Evolutionary conservation across 2,113 vertebrate genomes (phyloP).

Genomic region (Hirundichthys speculiger): DNA sequence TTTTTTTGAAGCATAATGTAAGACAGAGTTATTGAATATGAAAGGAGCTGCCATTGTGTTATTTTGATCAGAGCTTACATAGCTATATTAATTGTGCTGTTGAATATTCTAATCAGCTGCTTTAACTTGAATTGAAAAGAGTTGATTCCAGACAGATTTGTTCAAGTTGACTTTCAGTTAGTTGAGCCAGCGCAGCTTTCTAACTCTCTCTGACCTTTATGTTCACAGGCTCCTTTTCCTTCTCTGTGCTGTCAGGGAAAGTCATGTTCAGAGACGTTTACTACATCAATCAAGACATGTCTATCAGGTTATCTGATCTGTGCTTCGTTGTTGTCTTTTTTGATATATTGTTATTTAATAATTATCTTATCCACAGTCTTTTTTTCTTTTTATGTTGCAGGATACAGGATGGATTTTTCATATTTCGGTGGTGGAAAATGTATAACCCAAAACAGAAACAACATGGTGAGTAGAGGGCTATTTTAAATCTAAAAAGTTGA

Average conservation of each 20-base stretch:
- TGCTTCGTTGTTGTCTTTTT: background rate
- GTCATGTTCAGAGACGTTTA: slow-evolving; percentile 99
- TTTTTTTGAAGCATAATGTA: background rate
- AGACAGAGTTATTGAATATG: slow-evolving; percentile 8
- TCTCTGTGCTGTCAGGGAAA: slow-evolving; percentile 98
- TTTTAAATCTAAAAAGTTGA: no score
- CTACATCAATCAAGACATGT: slow-evolving; percentile 97
- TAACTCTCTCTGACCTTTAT: slow-evolving; percentile 4
- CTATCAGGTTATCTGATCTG: slow-evolving; percentile 87
- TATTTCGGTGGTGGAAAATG: slow-evolving; percentile 99
- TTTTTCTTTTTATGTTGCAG: slow-evolving; percentile 66
- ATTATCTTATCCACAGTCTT: background rate
- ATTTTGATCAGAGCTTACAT: slow-evolving; percentile 1
- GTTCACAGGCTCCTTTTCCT: slow-evolving; percentile 92
- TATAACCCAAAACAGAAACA: slow-evolving; percentile 98
- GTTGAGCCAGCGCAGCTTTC: background rate
- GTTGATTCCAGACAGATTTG: background rate
- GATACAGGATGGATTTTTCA: slow-evolving; percentile 98
- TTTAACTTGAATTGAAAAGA: slow-evolving; percentile 1
- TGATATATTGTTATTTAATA: background rate
- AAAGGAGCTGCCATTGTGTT: background rate
- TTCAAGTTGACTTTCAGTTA: no score
- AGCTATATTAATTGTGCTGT: background rate
- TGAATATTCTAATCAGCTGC: background rate
- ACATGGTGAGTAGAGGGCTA: slow-evolving; percentile 86